Evolutionary conservation across 2,797 vertebrate species (phyloP), one percentile per base, ranked within the genome.

Genomic region (Dendrocincla tyrannina): DNA sequence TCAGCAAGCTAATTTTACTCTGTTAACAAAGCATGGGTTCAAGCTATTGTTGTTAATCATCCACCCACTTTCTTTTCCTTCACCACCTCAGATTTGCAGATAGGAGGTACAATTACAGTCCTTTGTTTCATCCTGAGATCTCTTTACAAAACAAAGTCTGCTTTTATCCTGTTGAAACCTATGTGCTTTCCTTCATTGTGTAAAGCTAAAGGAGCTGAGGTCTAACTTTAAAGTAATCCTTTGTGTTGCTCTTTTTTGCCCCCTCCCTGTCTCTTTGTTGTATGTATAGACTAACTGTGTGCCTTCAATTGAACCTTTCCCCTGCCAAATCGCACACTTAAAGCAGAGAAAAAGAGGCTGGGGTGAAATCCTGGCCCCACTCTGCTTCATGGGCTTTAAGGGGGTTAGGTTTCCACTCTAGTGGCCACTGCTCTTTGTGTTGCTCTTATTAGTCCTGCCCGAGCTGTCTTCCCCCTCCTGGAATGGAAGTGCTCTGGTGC

Each of bases 1-100:
- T 97, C 95, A 96, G 95, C 95, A 88, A 97, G 96, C 91, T 98
- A 98, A 97, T 96, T 98, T 98, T 98, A 97, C 95, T 95, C 82
- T 85, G 37, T 76, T 91, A 97, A 97, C 91, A 97, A 95, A 97
- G 96, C 83, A 69, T n/a, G 95, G 82, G 95, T 98, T 97, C 96
- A 95, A 96, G 84, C 89, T 93, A 95, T 97, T 95, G 92, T 97
- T 96, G 88, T 95, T 96, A 97, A 68, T 68, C 82, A 95, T 95
- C 81, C 85, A 95, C 89, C 95, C 84, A 96, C 96, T 92, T 95
- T 95, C 96, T 58, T 96, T 96, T 97, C 95, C 91, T 95, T 98
- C 97, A 97, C 50, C 96, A 97, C 96, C 95, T 97, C 96, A 95
- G 96, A 97, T 97, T 95, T 95, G 90, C 58, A 96, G 96, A 97